Evolutionary conservation across 2,888 invertebrate genomes (phyloP), one percentile per base, ranked within the genome.

Genomic region (Ichneumoninae sp.): DNA sequence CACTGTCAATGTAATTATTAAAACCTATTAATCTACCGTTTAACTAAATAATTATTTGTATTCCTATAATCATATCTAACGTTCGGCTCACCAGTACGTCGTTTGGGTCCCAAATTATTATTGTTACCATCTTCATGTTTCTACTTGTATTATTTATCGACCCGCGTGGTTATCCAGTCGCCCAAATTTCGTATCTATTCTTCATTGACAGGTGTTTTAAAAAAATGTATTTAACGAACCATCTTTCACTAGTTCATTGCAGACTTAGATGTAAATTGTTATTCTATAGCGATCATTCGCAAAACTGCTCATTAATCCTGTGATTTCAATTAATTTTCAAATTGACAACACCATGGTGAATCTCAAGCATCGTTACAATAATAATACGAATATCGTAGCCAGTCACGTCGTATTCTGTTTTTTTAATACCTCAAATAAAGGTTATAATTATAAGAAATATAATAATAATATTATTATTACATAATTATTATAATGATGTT

Each of bases 101-200:
- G 71, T 83, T 86, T 89, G 87, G 89, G 89, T 90, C 89, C 89
- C 88, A 86, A 87, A 89, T 89, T 82, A 89, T 91, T 90, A 90
- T 90, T 88, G 88, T 89, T 88, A 70, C 71, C 80, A 60, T 47
- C 52, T 76, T 22, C 33, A 40, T 65, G 52, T 74, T 66, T 54
- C 60, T 8, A 66, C 6, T 54, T 69, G 71, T n/a, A 26, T 30
- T 7, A 69, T 44, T 70, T 33, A 10, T 52, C n/a, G 60, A 26
- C 62, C 36, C 52, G n/a, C 40, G 52, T 30, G 19, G 52, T 68
- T 33, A 60, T 70, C 40, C 60, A 66, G 76, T 76, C 65, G 50
- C 83, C 83, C 83, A 76, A 83, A 83, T 57, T 74, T 79, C 83
- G 75, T 75, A 52, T 77, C 77, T 77, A 57, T 54, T 13, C 19